Percentiles rank a stretch among this genome's conserved stretches.
phyloP scores from a whole-genome alignment of 1,140 invertebrate species.

The Brachionus angularis region DNA sequence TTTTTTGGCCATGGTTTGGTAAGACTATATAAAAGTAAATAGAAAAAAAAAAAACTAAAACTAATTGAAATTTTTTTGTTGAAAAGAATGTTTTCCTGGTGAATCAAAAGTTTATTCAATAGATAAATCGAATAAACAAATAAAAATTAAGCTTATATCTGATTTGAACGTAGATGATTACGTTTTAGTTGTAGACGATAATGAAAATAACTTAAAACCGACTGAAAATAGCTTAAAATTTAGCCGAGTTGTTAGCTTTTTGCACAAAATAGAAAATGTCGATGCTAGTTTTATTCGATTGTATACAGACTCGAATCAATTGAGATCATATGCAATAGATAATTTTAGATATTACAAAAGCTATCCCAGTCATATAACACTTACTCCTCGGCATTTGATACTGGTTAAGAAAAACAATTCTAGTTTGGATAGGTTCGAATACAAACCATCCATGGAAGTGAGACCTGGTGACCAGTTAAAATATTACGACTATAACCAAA shows the following conservation, averaged over 20 bases:
- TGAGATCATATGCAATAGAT: no score
- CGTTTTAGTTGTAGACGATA: conserved; percentile 1
- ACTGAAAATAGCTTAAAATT: conserved; percentile 12
- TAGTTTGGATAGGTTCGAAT: background rate
- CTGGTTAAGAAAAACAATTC: conserved; percentile 48
- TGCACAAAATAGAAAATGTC: conserved; percentile 11
- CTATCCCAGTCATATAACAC: conserved; percentile 61
- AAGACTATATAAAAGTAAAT: background rate
- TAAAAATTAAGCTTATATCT: background rate
- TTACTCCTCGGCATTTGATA: conserved; percentile 81
- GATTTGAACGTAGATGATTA: conserved; percentile 9
- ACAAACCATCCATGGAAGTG: conserved; percentile 49
- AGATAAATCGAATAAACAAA: background rate
- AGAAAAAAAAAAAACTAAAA: no score
- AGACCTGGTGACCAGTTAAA: conserved; percentile 54
- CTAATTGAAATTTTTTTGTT: background rate
- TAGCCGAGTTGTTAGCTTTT: conserved; percentile 35
- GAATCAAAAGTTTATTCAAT: conserved; percentile 12
- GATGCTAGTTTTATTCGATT: conserved; percentile 9
- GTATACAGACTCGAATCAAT: background rate
- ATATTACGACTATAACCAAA: conserved; percentile 40
- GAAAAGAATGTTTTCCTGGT: conserved; percentile 35
- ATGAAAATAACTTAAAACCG: background rate
- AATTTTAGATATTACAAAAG: background rate
- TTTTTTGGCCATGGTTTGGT: conserved; percentile 44